Evolutionary conservation across 2,888 invertebrate genomes (phyloP), one percentile per base, ranked within the genome.

Genomic region (Drosophila nigritarsus): DNA sequence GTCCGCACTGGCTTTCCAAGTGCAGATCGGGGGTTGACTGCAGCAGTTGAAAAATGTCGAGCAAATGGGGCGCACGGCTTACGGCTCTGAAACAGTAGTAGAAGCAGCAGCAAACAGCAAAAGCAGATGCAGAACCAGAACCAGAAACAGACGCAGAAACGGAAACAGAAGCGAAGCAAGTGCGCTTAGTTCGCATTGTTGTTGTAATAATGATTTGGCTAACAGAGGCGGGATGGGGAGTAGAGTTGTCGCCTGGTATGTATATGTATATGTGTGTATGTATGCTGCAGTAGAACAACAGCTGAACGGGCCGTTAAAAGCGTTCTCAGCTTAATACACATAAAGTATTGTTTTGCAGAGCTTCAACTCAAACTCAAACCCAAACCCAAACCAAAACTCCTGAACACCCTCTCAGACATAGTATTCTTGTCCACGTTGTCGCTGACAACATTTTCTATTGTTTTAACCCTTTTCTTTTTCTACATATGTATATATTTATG

Each of bases 171-270:
- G 75, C 75, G 53, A 50, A 48, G 69, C 75, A 72, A 59, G 50
- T 73, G 78, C 65, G 75, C 58, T 78, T 78, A 62, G 70, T 54
- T 71, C 62, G 48, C 66, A 72, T 76, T 82, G 71, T 75, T 81
- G 75, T 81, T 83, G 85, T 85, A 85, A 87, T 85, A 85, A 85
- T 87, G 85, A 85, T 85, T 85, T 85, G 85, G 83, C 75, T 79
- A 55, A 49, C 55, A 66, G 70, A 66, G 62, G 36, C 18, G 30
- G 36, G 42, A 20, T 42, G 42, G 62, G 63, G 53, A 27, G 18
- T 13, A 11, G 24, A 40, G 13, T 15, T 11, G 20, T 13, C 40
- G 24, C 20, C 20, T 20, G 42, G 5, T 24, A 24, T 24, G 13
- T 20, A 20, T 24, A 24, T 13, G 15, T 18, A 27, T 49, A 5